These are phyloP conservation scores for Papilio polytes DNA, from an alignment of 1,140 invertebrate species.

Conservation along the genomic window DNA sequence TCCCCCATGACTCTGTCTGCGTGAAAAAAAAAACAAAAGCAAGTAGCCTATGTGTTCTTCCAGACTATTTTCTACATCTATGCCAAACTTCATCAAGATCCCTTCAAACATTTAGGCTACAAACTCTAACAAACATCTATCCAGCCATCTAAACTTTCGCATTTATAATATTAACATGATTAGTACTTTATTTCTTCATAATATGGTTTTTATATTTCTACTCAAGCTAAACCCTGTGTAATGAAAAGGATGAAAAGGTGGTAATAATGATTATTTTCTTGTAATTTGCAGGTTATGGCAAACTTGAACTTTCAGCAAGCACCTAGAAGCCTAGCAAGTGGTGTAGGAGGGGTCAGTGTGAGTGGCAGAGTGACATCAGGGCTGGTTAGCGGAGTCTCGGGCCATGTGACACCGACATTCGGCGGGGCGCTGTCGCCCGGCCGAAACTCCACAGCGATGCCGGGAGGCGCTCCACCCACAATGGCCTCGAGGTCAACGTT, in stretches of 20 bases:
- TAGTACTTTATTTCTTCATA: no score
- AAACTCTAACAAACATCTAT: no score
- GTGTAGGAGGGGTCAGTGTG: conserved; percentile 78
- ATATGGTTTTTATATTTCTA: no score
- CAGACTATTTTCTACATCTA: no score
- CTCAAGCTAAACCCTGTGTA: no score
- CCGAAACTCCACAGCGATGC: conserved; percentile 81
- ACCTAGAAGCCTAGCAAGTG: conserved; percentile 89
- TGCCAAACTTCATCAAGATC: no score
- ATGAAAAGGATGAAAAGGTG: neutral
- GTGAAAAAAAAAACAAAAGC: no score
- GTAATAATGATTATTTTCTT: neutral
- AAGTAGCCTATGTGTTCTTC: no score
- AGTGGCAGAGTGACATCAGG: conserved; percentile 82
- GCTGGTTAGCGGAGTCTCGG: conserved; percentile 85
- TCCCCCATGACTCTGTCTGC: no score
- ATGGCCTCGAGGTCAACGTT: conserved; percentile 85
- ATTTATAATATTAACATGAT: no score
- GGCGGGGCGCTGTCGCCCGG: conserved; percentile 78
- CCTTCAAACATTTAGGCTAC: no score
- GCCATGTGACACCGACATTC: conserved; percentile 80
- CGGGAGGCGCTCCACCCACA: conserved; percentile 78
- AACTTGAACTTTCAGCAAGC: conserved; percentile 93
- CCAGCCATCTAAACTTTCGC: no score
- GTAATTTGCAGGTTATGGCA: conserved; percentile 87